Evolutionary conservation across 2,113 vertebrate genomes (phyloP), one percentile per base, ranked within the genome.

Genomic region (Mionectes macconnelli): DNA sequence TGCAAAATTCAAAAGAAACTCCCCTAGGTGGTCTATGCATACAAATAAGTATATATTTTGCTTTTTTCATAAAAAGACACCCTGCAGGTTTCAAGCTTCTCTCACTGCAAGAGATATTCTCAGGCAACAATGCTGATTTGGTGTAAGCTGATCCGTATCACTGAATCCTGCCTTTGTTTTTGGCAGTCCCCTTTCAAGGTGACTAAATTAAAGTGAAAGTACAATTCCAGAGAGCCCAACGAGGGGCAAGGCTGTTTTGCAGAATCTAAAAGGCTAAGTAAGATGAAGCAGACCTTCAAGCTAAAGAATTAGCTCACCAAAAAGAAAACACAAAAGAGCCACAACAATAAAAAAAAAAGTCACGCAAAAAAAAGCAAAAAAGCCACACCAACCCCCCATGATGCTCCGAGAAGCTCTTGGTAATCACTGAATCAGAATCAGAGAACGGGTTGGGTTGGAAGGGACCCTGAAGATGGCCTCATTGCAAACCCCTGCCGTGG

Each of bases 101-200:
- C 89, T 88, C 95, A 60, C 94, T 78, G 92, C 96, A 80, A 96
- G 95, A 94, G 81, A 91, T 62, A 93, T 90, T 92, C 76, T 80
- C 92, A 64, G 69, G 86, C 94, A 93, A 96, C 92, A 97, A 95
- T 90, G 94, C 90, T 78, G 95, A 92, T 94, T 87, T 82, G 91
- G 94, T 94, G 90, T 76, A 97, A 95, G 91, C 89, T 91, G 96
- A 97, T 97, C 95, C 42, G 2, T 90, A 94, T 93, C 84, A 40
- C 94, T 78, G 89, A 76, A 94, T 90, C 95, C 94, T 73, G 90
- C 84, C 96, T 97, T 97, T 96, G 96, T 95, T 96, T 97, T 95
- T 95, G 74, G 94, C 94, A 95, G 90, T 75, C 88, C 95, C 89
- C 89, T 97, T 97, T 96, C 97, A 98, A 98, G 97, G 97, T 97